These are phyloP conservation scores for Synergus umbraculus DNA, from an alignment of 2,888 invertebrate genomes.

Conservation along the genomic window DNA sequence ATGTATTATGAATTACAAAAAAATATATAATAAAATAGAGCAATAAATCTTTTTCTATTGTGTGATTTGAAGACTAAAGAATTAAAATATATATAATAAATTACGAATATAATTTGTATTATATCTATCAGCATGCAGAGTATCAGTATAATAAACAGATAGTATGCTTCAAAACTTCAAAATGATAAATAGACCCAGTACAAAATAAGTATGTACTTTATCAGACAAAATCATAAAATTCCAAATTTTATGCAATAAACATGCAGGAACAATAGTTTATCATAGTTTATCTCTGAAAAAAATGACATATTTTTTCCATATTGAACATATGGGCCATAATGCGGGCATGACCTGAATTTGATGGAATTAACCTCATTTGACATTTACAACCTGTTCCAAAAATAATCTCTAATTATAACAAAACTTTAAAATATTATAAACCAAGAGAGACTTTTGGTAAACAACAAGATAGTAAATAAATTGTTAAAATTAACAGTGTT, in stretches of 20 bases:
- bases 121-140: too few relatives aligned
- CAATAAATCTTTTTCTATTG: too few relatives aligned
- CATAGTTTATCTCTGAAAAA: neutral
- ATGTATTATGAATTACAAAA: too few relatives aligned
- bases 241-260: neutral
- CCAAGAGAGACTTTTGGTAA: neutral
- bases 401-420: slow-evolving; percentile 41
- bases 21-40: too few relatives aligned
- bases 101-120: neutral
- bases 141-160: neutral
- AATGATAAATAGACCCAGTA: neutral
- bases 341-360: neutral
- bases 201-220: neutral
- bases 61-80: too few relatives aligned
- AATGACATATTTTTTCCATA: neutral
- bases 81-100: neutral
- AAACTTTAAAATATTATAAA: neutral
- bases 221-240: neutral
- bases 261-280: neutral
- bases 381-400: neutral
- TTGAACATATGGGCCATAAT: neutral
- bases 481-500: neutral
- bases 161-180: neutral
- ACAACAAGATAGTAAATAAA: neutral
- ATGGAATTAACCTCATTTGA: neutral